Base-by-base conservation (phyloP, 2,888 invertebrate genomes). In the Fragum fragum region DNA sequence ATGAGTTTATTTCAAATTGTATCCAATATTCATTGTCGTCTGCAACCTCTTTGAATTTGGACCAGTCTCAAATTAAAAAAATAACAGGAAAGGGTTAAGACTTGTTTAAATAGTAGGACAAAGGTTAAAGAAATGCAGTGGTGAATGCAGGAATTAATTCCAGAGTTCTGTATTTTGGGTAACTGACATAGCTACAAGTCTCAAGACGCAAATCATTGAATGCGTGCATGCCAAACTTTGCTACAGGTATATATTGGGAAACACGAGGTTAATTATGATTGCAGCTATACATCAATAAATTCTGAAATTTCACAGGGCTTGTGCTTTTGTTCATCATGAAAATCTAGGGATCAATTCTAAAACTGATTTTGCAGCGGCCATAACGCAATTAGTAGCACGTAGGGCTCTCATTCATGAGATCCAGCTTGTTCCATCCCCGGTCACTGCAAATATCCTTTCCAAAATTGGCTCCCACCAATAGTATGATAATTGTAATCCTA, bases 91-190 rank as follows among this genome's bases (percentile, higher is more conserved):
- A n/a, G n/a, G n/a, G n/a, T n/a, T n/a, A n/a, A 36, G 32, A 9
- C 32, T 36, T 36, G 32, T 36, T n/a, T 6, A 36, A 36, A 36
- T 36, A 6, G 32, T 36, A 36, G 32, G 32, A 3, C 9, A 36
- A 36, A 36, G 32, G 32, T 36, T 36, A 36, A 9, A 36, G 47
- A 47, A 18, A n/a, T 57, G 26, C 26, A 57, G 57, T 57, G 5
- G 2, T 26, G 6, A 26, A 26, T 57, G 57, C 57, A 57, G 57
- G 21, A 57, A 57, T 57, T 57, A 5, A 57, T 57, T 57, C 57
- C 57, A 57, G 26, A 57, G 3, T 23, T 57, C 21, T 57, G 57
- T 57, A 21, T 57, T 21, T 26, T 21, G 57, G 26, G 57, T 57
- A 14, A 18, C 57, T 57, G 57, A 57, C 57, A 57, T 57, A 26